Percentiles rank a stretch among this genome's conserved stretches.
phyloP scores from a whole-genome alignment of 2,888 invertebrate species.

The Marasmarcha lunaedactyla region DNA sequence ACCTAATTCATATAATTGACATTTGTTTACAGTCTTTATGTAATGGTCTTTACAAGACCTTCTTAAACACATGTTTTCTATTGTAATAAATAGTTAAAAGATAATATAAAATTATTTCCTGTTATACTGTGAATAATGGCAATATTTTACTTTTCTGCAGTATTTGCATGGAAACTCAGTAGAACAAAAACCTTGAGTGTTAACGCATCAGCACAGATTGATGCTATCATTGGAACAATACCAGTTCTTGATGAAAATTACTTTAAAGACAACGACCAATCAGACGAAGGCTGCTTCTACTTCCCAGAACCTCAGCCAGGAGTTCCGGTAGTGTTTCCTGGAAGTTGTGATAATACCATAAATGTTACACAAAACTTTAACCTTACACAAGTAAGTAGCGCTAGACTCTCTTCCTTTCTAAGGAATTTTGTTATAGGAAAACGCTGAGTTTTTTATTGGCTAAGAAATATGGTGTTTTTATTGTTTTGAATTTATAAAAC shows the following conservation, averaged over 20 bases:
- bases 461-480: too few species aligned
- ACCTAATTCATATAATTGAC: background rate
- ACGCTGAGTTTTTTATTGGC: too few species aligned
- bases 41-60: too few species aligned
- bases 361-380: conserved; percentile 27
- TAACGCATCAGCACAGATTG: conserved; percentile 22
- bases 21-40: too few species aligned
- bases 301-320: conserved; percentile 20
- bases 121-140: too few species aligned
- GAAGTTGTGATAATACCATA: conserved; percentile 41
- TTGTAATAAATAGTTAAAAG: too few species aligned
- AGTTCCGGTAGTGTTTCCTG: conserved; percentile 31
- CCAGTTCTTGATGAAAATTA: conserved; percentile 29
- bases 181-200: conserved; percentile 25
- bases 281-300: conserved; percentile 17
- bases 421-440: too few species aligned
- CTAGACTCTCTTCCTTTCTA: too few species aligned
- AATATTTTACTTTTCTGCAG: too few species aligned
- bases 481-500: too few species aligned
- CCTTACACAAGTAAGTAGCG: conserved; percentile 21
- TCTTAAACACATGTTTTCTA: too few species aligned
- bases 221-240: conserved; percentile 21
- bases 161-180: conserved; percentile 45
- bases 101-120: too few species aligned
- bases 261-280: conserved; percentile 28